Conservation (phyloP, 2,113 vertebrate genomes). For the Spea bombifrons region DNA sequence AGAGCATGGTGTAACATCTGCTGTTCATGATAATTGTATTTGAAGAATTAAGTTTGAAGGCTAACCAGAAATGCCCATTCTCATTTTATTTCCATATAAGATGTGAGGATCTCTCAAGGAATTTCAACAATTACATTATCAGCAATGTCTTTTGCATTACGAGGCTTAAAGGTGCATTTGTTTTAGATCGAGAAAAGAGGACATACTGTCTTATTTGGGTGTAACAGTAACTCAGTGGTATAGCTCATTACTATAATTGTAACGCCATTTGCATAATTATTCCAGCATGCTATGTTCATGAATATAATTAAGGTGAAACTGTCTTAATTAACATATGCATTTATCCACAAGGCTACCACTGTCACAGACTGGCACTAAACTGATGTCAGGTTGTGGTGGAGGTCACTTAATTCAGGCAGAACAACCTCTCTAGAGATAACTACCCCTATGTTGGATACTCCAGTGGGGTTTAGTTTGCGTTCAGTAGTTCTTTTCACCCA, state of each 20-base stretch:
- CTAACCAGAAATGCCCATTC: too few species aligned
- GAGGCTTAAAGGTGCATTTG: constrained; percentile 10
- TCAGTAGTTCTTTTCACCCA: too few species aligned
- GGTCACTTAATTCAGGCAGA: constrained; percentile 22
- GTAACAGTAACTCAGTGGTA: constrained; percentile 33
- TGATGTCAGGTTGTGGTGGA: constrained; percentile 25
- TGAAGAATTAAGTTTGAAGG: too few species aligned
- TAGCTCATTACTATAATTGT: constrained; percentile 44
- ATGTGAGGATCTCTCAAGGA: neutral
- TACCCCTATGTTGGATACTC: too few species aligned
- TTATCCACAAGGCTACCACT: constrained; percentile 25
- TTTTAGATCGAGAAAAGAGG: neutral
- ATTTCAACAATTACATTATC: neutral
- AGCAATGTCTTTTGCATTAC: neutral
- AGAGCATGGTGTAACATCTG: too few species aligned
- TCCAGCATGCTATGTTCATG: constrained; percentile 34
- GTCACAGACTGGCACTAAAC: constrained; percentile 29
- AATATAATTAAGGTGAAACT: constrained; percentile 31
- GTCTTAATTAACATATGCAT: constrained; percentile 44
- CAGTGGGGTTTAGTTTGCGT: too few species aligned
- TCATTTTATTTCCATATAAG: neutral
- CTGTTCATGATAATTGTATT: too few species aligned
- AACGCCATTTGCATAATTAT: constrained; percentile 41
- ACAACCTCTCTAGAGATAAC: neutral
- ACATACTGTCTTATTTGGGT: constrained; percentile 27